Conservation (phyloP, 2,797 vertebrate genomes). For the Xerus rutilus region DNA sequence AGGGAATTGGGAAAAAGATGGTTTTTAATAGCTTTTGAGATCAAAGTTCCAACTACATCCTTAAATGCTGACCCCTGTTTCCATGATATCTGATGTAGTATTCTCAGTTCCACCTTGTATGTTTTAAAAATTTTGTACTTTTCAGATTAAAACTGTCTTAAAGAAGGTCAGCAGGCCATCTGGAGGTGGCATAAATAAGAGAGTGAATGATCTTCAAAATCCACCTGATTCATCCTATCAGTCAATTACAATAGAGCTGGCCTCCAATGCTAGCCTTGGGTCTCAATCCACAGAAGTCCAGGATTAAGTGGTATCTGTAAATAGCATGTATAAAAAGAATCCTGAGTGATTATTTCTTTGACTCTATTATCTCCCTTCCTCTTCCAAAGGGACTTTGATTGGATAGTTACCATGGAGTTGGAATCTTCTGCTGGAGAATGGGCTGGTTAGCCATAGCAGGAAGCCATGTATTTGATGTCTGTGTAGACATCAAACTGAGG, state of each 20-base stretch:
- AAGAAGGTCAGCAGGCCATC: not conserved
- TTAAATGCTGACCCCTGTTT: not conserved
- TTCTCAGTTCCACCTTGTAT: conserved; percentile 51
- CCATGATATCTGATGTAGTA: not conserved
- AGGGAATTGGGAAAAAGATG: conserved; percentile 48
- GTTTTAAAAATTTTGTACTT: conserved; percentile 61
- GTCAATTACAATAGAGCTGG: not conserved
- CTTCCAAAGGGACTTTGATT: not conserved
- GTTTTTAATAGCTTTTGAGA: conserved; percentile 74
- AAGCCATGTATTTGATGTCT: not conserved
- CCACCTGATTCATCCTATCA: not conserved
- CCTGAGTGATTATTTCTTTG: not conserved
- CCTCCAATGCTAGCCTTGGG: not conserved
- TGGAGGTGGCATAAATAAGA: not conserved
- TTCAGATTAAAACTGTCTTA: conserved; percentile 57
- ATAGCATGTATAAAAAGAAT: not conserved
- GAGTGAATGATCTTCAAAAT: not conserved
- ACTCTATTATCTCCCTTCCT: not conserved
- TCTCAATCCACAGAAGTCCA: not conserved
- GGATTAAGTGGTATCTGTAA: not conserved
- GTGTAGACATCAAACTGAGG: not conserved
- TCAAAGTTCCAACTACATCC: conserved; percentile 42
- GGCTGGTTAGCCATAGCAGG: not conserved
- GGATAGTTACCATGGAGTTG: not conserved
- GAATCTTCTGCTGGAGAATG: not conserved